Base-by-base conservation (phyloP, 1,140 invertebrate species). In the Euwallacea similis region DNA sequence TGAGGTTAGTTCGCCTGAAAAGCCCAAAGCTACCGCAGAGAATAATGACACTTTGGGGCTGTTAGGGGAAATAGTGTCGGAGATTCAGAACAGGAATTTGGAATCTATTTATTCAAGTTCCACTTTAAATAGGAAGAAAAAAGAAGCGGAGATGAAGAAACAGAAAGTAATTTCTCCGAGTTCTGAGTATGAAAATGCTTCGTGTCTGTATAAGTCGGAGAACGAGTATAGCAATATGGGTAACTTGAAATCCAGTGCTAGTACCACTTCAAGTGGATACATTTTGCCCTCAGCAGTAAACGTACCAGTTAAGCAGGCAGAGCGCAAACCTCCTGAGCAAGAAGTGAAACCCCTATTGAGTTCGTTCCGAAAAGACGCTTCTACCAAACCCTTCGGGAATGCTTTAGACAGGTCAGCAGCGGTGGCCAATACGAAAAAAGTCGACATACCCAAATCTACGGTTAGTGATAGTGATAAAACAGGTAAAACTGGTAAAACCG, bases 81-180 rank as follows among this genome's bases (percentile, higher is more conserved):
- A 94, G 81, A 93, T 95, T 61, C 91, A 93, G 74, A 91, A 90
- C 72, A 83, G 92, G 13, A 93, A 94, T 78, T 88, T 90, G 11
- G 92, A 94, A 73, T 94, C 92, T 0, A 93, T 95, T 66, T 95
- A 95, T 77, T 93, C 92, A 0, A 88, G 89, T 0, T 88, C 89
- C 0, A 90, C 88, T 0, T 74, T 91, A 0, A 82, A 84, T 7
- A 84, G 86, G 69, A 90, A 90, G 74, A 88, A 88, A 75, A 85
- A 83, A 69, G 82, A 82, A 15, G 79, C 33, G 76, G 77, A 41
- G 79, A 80, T 42, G 79, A 79, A 76, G 80, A 83, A 21, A 82
- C 81, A 83, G 15, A 82, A 81, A 81, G 81, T 15, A 78, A 83
- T 71, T 78, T 83, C 70, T 74, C 81, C 75, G 33, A 78, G 78